These are phyloP conservation scores for Erpobdella octoculata DNA, from an alignment of 2,888 invertebrate species.

Conservation along the genomic window DNA sequence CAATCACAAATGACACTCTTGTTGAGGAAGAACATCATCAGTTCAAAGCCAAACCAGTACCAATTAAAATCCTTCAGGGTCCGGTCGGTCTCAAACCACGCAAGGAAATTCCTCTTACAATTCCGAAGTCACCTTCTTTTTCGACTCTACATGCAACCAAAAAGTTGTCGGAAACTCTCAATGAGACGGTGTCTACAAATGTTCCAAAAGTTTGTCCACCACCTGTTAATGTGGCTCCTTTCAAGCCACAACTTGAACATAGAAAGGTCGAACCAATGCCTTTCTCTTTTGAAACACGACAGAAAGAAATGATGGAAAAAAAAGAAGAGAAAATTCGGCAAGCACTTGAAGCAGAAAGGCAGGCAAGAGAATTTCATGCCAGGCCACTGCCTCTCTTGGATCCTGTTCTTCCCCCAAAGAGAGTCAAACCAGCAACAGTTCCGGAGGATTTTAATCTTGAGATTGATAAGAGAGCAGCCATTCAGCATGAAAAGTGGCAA, in stretches of 20 bases:
- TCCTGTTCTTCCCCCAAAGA: conserved; percentile 12
- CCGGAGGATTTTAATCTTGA: conserved; percentile 5
- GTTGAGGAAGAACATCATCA: background rate
- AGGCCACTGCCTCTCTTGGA: conserved; percentile 8
- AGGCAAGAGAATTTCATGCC: conserved; percentile 23
- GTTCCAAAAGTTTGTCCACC: background rate
- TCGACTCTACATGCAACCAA: conserved; percentile 21
- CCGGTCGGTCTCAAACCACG: background rate
- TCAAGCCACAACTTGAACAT: conserved; percentile 10
- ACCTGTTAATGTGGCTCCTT: background rate
- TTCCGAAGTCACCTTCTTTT: conserved; percentile 14
- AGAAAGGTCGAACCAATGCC: background rate
- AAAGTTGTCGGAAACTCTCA: background rate
- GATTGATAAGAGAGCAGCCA: conserved; percentile 9
- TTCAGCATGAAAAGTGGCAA: conserved; percentile 17
- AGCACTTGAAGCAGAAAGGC: background rate
- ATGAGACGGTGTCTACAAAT: background rate
- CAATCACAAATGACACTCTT: background rate
- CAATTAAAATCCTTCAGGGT: conserved; percentile 2
- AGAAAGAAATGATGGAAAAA: conserved; percentile 7
- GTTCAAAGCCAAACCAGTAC: conserved; percentile 10
- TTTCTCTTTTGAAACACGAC: conserved; percentile 18
- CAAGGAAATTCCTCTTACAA: background rate
- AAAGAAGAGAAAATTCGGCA: conserved; percentile 6
- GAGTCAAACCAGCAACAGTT: background rate